Evolutionary conservation across 2,113 vertebrate genomes (phyloP).

Genomic region (Natator depressus): DNA sequence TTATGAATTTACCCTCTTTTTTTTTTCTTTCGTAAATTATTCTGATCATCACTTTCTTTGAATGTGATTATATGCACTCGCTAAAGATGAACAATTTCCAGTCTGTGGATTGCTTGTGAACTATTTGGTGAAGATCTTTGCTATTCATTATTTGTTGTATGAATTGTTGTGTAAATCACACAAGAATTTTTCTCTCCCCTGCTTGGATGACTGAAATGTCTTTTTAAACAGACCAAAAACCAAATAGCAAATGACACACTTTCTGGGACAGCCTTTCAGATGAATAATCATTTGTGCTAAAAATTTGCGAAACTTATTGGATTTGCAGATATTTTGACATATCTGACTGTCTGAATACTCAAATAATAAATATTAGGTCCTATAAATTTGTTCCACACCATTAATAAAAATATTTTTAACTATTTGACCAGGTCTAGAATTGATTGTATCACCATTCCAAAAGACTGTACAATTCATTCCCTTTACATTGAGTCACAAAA

Average conservation of each 20-base stretch:
- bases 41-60: not conserved
- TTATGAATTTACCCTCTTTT: not conserved
- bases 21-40: rapidly evolving
- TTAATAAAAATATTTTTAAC: not conserved
- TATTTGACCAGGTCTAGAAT: not conserved
- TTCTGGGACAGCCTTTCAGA: not conserved
- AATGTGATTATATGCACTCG: not conserved
- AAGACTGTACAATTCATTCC: not conserved
- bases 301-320: not conserved
- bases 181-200: not conserved
- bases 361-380: not conserved
- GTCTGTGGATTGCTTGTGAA: not conserved
- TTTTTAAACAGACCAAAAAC: not conserved
- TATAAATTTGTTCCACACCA: not conserved
- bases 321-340: not conserved
- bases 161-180: not conserved
- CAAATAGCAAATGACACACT: not conserved
- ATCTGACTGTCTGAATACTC: not conserved
- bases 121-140: not conserved
- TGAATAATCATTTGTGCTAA: not conserved
- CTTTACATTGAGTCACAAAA: not conserved
- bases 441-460: not conserved
- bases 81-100: not conserved
- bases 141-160: not conserved
- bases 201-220: not conserved